phyloP scores from a whole-genome alignment of 1,140 invertebrate genomes.

The Anthonomus grandis region DNA sequence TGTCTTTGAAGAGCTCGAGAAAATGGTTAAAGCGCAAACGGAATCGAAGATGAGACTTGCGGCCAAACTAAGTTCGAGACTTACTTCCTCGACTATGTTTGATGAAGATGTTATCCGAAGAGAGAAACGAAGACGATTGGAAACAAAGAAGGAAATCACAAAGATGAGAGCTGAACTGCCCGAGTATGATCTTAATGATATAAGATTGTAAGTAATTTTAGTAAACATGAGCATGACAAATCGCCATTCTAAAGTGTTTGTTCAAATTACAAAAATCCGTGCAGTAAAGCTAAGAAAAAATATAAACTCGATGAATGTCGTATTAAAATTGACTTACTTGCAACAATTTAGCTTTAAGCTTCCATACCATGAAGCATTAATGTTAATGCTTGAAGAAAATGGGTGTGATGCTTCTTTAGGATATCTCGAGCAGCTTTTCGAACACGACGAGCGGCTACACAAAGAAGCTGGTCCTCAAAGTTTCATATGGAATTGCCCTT shows the following conservation, averaged over 20 bases:
- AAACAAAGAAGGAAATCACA: constrained; percentile 14
- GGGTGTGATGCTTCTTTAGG: constrained; percentile 49
- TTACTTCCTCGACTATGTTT: too few relatives aligned
- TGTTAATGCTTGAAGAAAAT: constrained; percentile 53
- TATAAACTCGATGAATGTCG: too few relatives aligned
- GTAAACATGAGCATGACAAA: too few relatives aligned
- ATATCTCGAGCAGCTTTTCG: constrained; percentile 53
- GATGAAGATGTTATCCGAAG: constrained; percentile 24
- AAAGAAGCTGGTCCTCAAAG: constrained; percentile 51
- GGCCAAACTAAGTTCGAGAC: too few relatives aligned
- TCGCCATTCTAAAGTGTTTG: too few relatives aligned
- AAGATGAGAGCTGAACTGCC: constrained; percentile 26
- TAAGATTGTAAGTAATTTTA: constrained; percentile 20
- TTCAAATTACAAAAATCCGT: too few relatives aligned
- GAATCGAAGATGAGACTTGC: too few relatives aligned
- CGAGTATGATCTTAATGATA: constrained; percentile 18
- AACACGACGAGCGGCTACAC: constrained; percentile 52
- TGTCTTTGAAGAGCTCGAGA: too few relatives aligned
- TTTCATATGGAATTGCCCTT: constrained; percentile 36
- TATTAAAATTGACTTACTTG: too few relatives aligned
- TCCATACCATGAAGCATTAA: constrained; percentile 52
- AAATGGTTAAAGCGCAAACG: too few relatives aligned
- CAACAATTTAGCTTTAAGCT: constrained; percentile 48
- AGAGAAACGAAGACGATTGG: constrained; percentile 11
- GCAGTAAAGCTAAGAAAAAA: not conserved